phyloP scores from a whole-genome alignment of 2,888 invertebrate genomes.

The Clistopyga incitator region DNA sequence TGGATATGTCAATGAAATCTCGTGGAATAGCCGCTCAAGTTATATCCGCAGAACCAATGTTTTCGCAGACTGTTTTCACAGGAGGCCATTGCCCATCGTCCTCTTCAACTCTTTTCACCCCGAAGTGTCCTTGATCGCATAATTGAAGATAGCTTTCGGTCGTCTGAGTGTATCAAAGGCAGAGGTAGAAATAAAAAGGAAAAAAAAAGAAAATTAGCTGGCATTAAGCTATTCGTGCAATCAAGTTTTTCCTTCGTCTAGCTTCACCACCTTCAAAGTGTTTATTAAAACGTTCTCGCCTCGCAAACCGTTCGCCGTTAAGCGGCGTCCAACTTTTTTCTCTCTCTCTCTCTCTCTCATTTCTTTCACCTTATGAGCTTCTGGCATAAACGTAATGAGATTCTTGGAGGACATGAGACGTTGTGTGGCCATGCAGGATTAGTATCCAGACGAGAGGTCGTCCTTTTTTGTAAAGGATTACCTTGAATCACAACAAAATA shows the following conservation, averaged over 20 bases:
- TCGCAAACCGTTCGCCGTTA: background rate
- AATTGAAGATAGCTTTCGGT: conserved; percentile 5
- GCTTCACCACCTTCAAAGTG: background rate
- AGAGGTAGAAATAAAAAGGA: conserved; percentile 16
- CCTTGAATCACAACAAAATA: too few species aligned
- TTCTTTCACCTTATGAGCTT: background rate
- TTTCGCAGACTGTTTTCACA: conserved; percentile 32
- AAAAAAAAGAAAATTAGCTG: background rate
- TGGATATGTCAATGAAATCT: background rate
- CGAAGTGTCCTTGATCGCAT: conserved; percentile 36
- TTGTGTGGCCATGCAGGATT: background rate
- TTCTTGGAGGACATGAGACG: background rate
- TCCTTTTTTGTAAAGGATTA: too few species aligned
- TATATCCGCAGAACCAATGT: background rate
- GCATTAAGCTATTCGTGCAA: background rate
- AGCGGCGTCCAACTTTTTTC: background rate
- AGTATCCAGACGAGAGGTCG: background rate
- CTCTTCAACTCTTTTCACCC: background rate
- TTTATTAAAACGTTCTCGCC: background rate
- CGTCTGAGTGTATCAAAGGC: background rate
- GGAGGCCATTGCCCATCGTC: conserved; percentile 20
- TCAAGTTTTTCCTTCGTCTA: conserved; percentile 3
- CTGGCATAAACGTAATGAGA: background rate
- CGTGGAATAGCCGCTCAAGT: background rate
- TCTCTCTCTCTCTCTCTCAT: too few species aligned